Base-by-base conservation (phyloP, 2,888 invertebrate genomes). In the Elmis aenea region DNA sequence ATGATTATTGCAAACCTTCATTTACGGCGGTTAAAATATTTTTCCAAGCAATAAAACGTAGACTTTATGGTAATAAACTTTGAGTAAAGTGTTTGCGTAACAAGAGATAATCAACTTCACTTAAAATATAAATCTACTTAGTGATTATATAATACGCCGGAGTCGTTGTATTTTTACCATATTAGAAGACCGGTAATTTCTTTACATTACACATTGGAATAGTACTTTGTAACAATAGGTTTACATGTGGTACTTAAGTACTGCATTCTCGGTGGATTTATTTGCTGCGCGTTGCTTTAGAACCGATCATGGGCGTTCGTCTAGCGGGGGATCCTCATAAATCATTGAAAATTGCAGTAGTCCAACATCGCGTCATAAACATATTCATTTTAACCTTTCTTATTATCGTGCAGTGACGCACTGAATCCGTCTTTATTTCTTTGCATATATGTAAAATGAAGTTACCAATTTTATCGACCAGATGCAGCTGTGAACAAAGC, bases 271-370 rank as follows among this genome's bases (percentile, higher is more conserved):
- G 31, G 33, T 20, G 42, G 38, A 42, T 45, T 34, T 38, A 40
- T 46, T 46, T 40, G 38, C 39, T 39, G 41, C n/a, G 15, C 16
- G 15, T 10, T 31, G 26, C 26, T 41, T 38, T 40, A 40, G 20
- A 22, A 20, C 41, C 32, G 8, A 20, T 28, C 39, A 46, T 38
- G 39, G 34, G 43, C 46, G 46, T 46, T 33, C 43, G 41, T 42
- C 45, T 41, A 42, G 28, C 26, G 23, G 36, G n/a, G 37, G 42
- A 42, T 36, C 21, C 50, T 42, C 48, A 38, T 51, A 51, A 51
- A 51, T 51, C 51, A 50, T 32, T 24, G 38, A 43, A 45, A 51
- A 48, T 50, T 50, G 42, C 47, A 25, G 40, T 42, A 39, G 45
- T 38, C 36, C 34, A 34, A 23, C 39, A 30, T 32, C 34, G 33